A percentile compares a stretch with the other conserved stretches of the same genome.
Conservation (phyloP, 37 sponge, comb jelly and placozoan genomes). For the Eunapius fragilis region DNA sequence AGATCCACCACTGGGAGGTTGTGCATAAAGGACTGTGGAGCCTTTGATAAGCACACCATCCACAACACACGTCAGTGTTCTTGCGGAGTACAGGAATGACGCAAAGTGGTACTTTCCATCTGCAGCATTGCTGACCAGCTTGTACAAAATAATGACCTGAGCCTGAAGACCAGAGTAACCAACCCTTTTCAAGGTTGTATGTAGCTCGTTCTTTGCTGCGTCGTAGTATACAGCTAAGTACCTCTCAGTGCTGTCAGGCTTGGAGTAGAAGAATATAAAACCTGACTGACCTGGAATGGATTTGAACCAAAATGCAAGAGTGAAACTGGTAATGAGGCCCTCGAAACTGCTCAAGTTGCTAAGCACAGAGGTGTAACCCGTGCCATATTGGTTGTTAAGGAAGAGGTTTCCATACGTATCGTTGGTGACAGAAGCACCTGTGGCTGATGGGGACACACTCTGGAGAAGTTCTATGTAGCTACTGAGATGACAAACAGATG, state of each 20-base stretch:
- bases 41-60: constrained; percentile 40
- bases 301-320: constrained; percentile 61
- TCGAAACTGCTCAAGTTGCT: constrained; percentile 24
- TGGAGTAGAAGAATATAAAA: constrained; percentile 49
- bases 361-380: constrained; percentile 14
- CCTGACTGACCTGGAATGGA: constrained; percentile 32
- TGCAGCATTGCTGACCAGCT: constrained; percentile 30
- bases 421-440: not conserved
- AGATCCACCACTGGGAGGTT: not conserved
- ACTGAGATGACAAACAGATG: constrained; percentile 43
- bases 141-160: constrained; percentile 60
- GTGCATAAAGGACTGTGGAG: constrained; percentile 13
- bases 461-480: constrained; percentile 14
- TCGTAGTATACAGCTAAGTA: constrained; percentile 67
- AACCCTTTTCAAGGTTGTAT: constrained; percentile 45
- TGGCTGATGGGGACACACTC: not conserved
- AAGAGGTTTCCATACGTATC: constrained; percentile 33
- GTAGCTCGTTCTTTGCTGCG: constrained; percentile 21
- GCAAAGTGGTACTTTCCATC: constrained; percentile 73
- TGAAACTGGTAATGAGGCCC: constrained; percentile 37
- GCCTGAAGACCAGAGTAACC: constrained; percentile 34
- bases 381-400: constrained; percentile 10
- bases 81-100: constrained; percentile 39
- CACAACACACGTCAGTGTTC: constrained; percentile 40
- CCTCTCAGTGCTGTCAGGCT: constrained; percentile 39